A percentile compares a stretch with the other conserved stretches of the same genome.
Evolutionary conservation across 2,888 invertebrate species (phyloP).

Genomic region (Cordilura impudica): DNA sequence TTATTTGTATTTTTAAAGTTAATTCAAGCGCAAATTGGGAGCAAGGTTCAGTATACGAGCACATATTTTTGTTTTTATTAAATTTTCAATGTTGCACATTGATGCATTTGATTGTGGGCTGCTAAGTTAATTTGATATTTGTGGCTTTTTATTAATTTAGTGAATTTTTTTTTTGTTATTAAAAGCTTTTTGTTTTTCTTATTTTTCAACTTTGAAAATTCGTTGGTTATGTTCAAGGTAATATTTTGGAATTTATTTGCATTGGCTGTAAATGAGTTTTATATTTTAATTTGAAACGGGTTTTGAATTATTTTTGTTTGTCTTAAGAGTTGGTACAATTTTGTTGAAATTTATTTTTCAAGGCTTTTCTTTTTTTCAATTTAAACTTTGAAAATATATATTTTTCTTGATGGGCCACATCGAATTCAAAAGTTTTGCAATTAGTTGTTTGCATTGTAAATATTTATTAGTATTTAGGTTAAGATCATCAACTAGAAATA

Average conservation of each 20-base stretch:
- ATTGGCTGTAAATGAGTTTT: constrained; percentile 7
- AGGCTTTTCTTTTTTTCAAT: constrained; percentile 35
- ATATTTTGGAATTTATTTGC: constrained; percentile 55
- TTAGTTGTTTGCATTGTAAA: neutral
- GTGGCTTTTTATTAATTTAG: constrained; percentile 43
- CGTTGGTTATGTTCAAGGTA: constrained; percentile 63
- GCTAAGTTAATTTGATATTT: constrained; percentile 60
- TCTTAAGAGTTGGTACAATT: constrained; percentile 36
- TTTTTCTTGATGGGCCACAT: neutral
- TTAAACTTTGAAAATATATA: neutral
- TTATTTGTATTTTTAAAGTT: constrained; percentile 57
- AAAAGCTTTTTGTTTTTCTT: constrained; percentile 17
- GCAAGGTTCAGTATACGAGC: constrained; percentile 65
- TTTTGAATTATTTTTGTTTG: constrained; percentile 23
- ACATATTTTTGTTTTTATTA: constrained; percentile 53
- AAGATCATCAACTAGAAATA: too few relatives aligned
- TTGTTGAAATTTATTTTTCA: constrained; percentile 27
- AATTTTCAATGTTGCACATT: constrained; percentile 60
- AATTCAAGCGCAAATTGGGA: constrained; percentile 69
- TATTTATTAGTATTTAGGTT: neutral
- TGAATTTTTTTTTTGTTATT: constrained; percentile 13
- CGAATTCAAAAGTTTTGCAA: neutral
- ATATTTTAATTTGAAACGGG: constrained; percentile 45
- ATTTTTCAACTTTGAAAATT: constrained; percentile 61
- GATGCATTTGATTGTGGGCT: constrained; percentile 62